Percentiles rank a stretch among this genome's conserved stretches.
Evolutionary conservation across 2,113 vertebrate genomes (phyloP).

Genomic region (Egretta garzetta): DNA sequence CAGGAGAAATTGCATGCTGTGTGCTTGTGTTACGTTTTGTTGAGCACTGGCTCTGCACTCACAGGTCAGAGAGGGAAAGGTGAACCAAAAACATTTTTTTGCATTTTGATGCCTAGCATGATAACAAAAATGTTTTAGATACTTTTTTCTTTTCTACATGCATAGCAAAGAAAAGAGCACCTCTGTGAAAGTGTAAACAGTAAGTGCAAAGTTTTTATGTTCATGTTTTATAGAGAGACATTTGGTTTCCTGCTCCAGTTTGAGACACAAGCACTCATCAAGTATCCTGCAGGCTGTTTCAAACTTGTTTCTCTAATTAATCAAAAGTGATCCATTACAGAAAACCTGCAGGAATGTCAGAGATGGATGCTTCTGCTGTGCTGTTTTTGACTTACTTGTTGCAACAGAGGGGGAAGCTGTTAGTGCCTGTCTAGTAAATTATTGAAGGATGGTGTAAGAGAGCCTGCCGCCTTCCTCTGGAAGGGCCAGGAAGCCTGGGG

Average conservation of each 20-base stretch:
- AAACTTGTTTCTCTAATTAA: slow-evolving; percentile 66
- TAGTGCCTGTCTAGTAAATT: slow-evolving; percentile 65
- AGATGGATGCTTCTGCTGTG: slow-evolving; percentile 62
- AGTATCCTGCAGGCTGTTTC: slow-evolving; percentile 56
- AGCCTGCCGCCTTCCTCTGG: slow-evolving; percentile 12
- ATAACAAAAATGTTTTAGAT: not conserved
- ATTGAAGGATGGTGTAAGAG: slow-evolving; percentile 62
- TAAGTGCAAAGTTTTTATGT: not conserved
- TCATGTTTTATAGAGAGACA: not conserved
- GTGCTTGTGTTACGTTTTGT: not conserved
- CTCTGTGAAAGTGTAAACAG: not conserved
- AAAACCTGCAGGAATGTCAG: slow-evolving; percentile 70
- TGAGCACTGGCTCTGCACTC: not conserved
- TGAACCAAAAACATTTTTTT: not conserved
- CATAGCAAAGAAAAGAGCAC: not conserved
- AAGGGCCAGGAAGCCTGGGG: slow-evolving; percentile 47
- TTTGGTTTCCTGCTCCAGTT: slow-evolving; percentile 4
- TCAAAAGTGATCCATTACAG: slow-evolving; percentile 66
- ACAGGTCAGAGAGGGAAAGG: not conserved
- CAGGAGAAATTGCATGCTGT: not conserved
- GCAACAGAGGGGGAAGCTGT: slow-evolving; percentile 68
- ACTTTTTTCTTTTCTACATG: not conserved
- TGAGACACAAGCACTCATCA: slow-evolving; percentile 12
- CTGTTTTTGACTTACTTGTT: slow-evolving; percentile 59
- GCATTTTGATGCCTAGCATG: not conserved